A percentile compares a stretch with the other conserved stretches of the same genome.
Evolutionary conservation across 2,888 invertebrate genomes (phyloP).

Genomic region (Peribatodes rhomboidaria): DNA sequence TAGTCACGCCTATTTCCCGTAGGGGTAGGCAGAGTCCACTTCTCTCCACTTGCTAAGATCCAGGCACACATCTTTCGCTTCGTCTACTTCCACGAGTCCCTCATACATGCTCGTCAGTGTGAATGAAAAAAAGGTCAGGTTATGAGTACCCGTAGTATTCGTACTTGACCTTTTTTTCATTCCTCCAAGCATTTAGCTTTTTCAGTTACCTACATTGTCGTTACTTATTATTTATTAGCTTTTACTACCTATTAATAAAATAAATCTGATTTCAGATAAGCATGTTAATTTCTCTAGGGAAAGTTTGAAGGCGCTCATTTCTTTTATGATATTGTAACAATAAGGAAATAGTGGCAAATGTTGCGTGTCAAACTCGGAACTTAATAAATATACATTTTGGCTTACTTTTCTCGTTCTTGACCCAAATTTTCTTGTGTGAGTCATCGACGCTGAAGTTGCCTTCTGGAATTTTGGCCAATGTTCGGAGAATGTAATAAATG

Average conservation of each 20-base stretch:
- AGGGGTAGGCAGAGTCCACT: no score
- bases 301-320: slow-evolving; percentile 22
- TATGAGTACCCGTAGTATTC: no score
- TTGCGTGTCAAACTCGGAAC: slow-evolving; percentile 29
- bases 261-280: slow-evolving; percentile 18
- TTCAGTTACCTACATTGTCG: not conserved
- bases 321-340: slow-evolving; percentile 25
- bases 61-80: no score
- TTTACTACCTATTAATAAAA: slow-evolving; percentile 4
- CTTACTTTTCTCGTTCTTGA: slow-evolving; percentile 27
- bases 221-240: not conserved
- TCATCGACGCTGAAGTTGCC: slow-evolving; percentile 5
- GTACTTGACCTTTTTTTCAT: no score
- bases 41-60: no score
- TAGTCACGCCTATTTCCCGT: no score
- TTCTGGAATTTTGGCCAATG: slow-evolving; percentile 5
- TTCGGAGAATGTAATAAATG: not conserved
- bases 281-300: slow-evolving; percentile 22
- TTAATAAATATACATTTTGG: slow-evolving; percentile 21
- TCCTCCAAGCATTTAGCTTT: no score
- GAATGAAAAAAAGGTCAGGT: no score
- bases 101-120: no score
- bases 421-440: slow-evolving; percentile 21
- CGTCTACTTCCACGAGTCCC: no score
- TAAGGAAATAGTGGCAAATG: slow-evolving; percentile 30